Evolutionary conservation across 2,113 vertebrate genomes (phyloP).

Genomic region (Gadus macrocephalus): DNA sequence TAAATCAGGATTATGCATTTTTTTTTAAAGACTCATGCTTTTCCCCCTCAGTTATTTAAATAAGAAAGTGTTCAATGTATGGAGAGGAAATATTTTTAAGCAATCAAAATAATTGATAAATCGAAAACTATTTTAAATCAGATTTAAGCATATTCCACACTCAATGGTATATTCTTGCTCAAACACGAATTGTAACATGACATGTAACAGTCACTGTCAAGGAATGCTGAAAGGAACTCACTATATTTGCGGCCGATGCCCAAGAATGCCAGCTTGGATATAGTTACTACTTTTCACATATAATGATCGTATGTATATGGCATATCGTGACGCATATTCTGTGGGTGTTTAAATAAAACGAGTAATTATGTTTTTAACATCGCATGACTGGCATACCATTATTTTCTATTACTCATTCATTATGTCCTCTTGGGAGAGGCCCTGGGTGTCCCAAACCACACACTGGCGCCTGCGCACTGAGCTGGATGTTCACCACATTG

Average conservation of each 20-base stretch:
- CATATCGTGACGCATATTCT: slow-evolving; percentile 10
- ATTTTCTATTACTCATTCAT: slow-evolving; percentile 31
- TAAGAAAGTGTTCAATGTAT: background rate
- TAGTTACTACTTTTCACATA: background rate
- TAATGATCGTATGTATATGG: slow-evolving; percentile 3
- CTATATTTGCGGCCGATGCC: background rate
- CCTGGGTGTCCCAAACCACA: slow-evolving; percentile 26
- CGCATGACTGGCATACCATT: slow-evolving; percentile 25
- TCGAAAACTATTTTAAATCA: background rate
- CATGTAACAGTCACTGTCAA: slow-evolving; percentile 3
- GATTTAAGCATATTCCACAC: slow-evolving; percentile 8
- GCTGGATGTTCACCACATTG: slow-evolving; percentile 37
- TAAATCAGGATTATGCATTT: background rate
- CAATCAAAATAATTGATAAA: too few relatives aligned
- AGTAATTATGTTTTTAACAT: slow-evolving; percentile 20
- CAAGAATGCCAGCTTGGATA: background rate
- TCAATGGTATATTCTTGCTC: background rate
- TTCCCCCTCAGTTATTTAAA: background rate
- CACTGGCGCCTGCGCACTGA: slow-evolving; percentile 51
- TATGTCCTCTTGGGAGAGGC: slow-evolving; percentile 36
- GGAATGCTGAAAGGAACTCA: slow-evolving; percentile 15
- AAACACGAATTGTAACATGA: slow-evolving; percentile 2
- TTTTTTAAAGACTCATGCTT: background rate
- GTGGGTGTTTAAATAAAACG: slow-evolving; percentile 30
- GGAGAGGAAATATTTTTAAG: background rate